Base-by-base conservation (phyloP, 2,888 invertebrate species). In the Andrena bicolor region DNA sequence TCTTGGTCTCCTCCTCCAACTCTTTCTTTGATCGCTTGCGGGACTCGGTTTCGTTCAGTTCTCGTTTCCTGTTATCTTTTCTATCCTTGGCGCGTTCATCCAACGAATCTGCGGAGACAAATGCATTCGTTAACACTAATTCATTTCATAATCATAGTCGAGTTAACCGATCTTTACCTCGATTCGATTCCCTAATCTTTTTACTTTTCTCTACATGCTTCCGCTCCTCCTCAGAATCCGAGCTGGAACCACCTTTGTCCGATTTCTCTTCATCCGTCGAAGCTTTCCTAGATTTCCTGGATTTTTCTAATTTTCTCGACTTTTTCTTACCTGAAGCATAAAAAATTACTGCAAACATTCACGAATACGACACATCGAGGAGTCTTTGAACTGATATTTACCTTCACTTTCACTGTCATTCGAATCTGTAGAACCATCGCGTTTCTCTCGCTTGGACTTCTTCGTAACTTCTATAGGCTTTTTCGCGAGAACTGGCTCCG, bases 151-250 rank as follows among this genome's bases (percentile, higher is more conserved):
- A 16, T 41, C 41, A 16, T 16, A 5, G 4, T 41, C 5, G 5
- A 13, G 16, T 41, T 5, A 53, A 76, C 13, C 20, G 28, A 66
- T 74, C 32, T 72, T 83, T 81, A 93, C 93, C 92, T 72, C 92
- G 90, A 75, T 87, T 90, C 0, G 91, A 84, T 26, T 93, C 93
- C 69, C 90, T 90, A 7, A 78, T 53, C 65, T 92, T 92, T 79
- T 93, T 93, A 16, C 79, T 89, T 86, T 93, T 93, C 26, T 94
- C 93, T 16, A 84, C 71, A 68, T 88, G 87, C 75, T 93, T 93
- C 41, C 89, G 89, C 6, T 93, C 93, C n/a, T 95, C 95, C 87
- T 96, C 96, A 3, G 95, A 95, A 71, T 95, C 95, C 7, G 95
- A 94, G 89, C 95, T 96, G 8, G 94, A 93, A 30, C 93, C 93